phyloP scores from a whole-genome alignment of 2,888 invertebrate genomes.

The Aethes cnicana region DNA sequence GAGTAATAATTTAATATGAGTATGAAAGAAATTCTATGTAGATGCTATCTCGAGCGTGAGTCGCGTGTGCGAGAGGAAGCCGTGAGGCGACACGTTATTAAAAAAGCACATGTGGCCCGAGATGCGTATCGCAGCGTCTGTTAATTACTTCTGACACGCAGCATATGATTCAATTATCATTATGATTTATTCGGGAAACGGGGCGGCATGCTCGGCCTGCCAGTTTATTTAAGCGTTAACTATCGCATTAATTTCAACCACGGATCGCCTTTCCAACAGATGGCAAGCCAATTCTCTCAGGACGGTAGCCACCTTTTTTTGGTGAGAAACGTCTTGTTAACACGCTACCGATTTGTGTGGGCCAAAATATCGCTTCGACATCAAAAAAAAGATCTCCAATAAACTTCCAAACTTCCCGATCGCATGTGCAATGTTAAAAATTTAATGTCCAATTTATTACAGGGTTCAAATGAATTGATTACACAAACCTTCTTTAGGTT shows the following conservation, averaged over 20 bases:
- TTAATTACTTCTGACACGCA: slow-evolving; percentile 81
- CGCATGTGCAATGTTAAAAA: slow-evolving; percentile 7
- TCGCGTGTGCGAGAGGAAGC: slow-evolving; percentile 72
- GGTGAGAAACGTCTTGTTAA: slow-evolving; percentile 50
- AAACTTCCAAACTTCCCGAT: slow-evolving; percentile 23
- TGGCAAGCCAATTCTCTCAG: slow-evolving; percentile 68
- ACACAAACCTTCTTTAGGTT: slow-evolving; percentile 48
- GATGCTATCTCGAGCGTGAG: slow-evolving; percentile 76
- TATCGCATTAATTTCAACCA: slow-evolving; percentile 65
- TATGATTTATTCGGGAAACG: slow-evolving; percentile 74
- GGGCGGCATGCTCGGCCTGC: slow-evolving; percentile 52
- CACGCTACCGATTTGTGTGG: slow-evolving; percentile 70
- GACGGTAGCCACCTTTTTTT: slow-evolving; percentile 56
- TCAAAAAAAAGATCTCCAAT: slow-evolving; percentile 35
- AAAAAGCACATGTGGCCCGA: slow-evolving; percentile 79
- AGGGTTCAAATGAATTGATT: slow-evolving; percentile 33
- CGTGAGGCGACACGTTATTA: slow-evolving; percentile 72
- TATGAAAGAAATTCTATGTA: slow-evolving; percentile 74
- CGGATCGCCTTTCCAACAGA: slow-evolving; percentile 68
- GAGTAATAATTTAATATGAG: slow-evolving; percentile 70
- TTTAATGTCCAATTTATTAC: slow-evolving; percentile 17
- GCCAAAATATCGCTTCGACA: slow-evolving; percentile 38
- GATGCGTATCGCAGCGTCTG: slow-evolving; percentile 79
- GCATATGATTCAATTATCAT: slow-evolving; percentile 83
- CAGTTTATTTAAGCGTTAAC: slow-evolving; percentile 74